Conservation (phyloP, 2,888 invertebrate genomes). For the Ferdinandea cuprea region DNA sequence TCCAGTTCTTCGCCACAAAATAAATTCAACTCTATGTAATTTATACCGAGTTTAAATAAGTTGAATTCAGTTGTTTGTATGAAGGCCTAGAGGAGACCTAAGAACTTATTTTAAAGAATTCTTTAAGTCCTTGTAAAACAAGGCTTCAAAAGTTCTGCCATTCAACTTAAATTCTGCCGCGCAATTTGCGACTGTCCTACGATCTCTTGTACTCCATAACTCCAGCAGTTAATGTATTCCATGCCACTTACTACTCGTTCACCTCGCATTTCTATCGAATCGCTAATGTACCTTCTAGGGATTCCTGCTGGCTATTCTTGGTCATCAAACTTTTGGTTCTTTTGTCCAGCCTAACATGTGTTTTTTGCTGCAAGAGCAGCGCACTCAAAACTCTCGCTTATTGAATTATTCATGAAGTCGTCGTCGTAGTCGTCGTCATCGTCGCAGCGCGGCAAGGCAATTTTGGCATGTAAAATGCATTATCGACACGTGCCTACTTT, state of each 20-base stretch:
- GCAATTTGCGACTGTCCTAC: no score
- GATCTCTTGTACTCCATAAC: no score
- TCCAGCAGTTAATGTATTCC: no score
- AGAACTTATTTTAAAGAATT: no score
- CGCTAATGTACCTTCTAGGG: background rate
- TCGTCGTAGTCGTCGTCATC: no score
- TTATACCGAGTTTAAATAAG: no score
- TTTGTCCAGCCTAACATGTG: conserved; percentile 22
- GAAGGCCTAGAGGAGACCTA: no score
- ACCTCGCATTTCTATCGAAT: background rate
- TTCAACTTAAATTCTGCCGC: background rate
- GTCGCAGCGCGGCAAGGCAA: background rate
- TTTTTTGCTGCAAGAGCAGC: conserved; percentile 11
- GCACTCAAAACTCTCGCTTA: background rate
- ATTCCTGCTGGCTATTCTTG: background rate
- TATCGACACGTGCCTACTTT: conserved; percentile 66
- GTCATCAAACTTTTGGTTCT: conserved; percentile 41
- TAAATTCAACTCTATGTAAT: no score
- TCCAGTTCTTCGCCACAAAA: no score
- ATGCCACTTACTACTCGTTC: background rate
- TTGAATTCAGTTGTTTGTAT: no score
- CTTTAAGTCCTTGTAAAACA: no score
- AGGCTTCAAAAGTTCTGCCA: no score
- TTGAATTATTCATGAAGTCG: conserved; percentile 64
- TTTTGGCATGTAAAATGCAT: conserved; percentile 55